Conservation (phyloP, 2,797 vertebrate species). For the Macropodus opercularis region DNA sequence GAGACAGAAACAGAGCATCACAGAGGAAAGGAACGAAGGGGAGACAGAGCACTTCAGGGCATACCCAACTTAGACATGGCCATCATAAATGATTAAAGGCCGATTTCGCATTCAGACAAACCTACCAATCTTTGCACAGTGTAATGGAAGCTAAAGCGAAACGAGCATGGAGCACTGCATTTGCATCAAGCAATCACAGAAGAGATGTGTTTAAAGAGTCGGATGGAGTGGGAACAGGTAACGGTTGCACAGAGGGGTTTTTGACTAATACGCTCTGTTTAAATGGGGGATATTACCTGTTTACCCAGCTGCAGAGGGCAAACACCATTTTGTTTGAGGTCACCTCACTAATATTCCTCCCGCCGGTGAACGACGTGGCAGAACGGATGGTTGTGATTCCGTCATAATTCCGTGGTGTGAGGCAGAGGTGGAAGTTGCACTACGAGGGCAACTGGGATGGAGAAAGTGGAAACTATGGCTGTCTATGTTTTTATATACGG, state of each 20-base stretch:
- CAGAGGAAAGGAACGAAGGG: slow-evolving; percentile 35
- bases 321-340: slow-evolving; percentile 78
- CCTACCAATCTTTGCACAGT: slow-evolving; percentile 77
- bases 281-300: slow-evolving; percentile 77
- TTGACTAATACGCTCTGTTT: slow-evolving; percentile 63
- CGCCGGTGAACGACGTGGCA: slow-evolving; percentile 3
- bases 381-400: slow-evolving; percentile 35
- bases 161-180: slow-evolving; percentile 58
- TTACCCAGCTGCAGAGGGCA: slow-evolving; percentile 70
- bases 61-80: slow-evolving; percentile 75
- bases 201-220: slow-evolving; percentile 66
- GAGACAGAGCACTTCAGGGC: slow-evolving; percentile 70
- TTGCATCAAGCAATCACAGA: slow-evolving; percentile 77
- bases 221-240: slow-evolving; percentile 5
- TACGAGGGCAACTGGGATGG: slow-evolving; percentile 19
- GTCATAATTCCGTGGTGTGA: slow-evolving; percentile 64
- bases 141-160: slow-evolving; percentile 76
- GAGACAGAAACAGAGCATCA: slow-evolving; percentile 43
- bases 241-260: neutral
- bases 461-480: slow-evolving; percentile 14
- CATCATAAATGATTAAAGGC: slow-evolving; percentile 82
- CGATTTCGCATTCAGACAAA: slow-evolving; percentile 72
- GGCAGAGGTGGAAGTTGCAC: slow-evolving; percentile 65
- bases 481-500: neutral
- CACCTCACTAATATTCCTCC: slow-evolving; percentile 67